Evolutionary conservation across 2,888 invertebrate genomes (phyloP), one percentile per base, ranked within the genome.

Genomic region (Pemphredon lugubris): DNA sequence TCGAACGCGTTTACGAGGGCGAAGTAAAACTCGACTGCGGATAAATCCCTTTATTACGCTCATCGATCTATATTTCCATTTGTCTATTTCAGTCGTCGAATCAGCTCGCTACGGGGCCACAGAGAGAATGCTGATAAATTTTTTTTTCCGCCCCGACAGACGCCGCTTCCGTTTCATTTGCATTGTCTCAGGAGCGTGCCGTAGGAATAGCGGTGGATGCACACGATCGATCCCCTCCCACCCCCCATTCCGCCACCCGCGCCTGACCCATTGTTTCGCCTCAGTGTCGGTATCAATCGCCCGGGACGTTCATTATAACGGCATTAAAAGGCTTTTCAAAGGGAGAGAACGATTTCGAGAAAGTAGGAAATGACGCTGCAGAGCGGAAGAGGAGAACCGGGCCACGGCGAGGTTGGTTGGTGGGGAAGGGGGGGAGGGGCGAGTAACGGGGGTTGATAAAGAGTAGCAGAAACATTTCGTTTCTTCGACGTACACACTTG

Each of bases 151-250:
- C 54, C 13, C 32, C 26, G 37, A 47, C 42, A 64, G 57, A 58
- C 48, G 37, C 21, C 40, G 47, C 18, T 58, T 55, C 64, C 72
- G 57, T 64, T 48, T 64, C 51, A 32, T 40, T 57, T 53, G 53
- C 57, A 71, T 71, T 54, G 72, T 64, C 54, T 51, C 51, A 34
- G 57, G 16, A 37, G n/a, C 42, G 44, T 40, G 14, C 13, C 39
- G 18, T 14, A 40, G 53, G 18, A 37, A n/a, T 55, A 48, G 37
- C 59, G 47, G 26, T 7, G 64, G 42, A 53, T 53, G 45, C 47
- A 44, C 2, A 7, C 32, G 53, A 73, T 66, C 66, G 73, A 73
- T 73, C 73, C n/a, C n/a, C n/a, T n/a, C n/a, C n/a, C n/a, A n/a
- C n/a, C n/a, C n/a, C n/a, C n/a, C n/a, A n/a, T n/a, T n/a, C n/a